These are phyloP conservation scores for Phalanger gymnotis DNA, from an alignment of 2,797 vertebrate genomes.

Conservation along the genomic window DNA sequence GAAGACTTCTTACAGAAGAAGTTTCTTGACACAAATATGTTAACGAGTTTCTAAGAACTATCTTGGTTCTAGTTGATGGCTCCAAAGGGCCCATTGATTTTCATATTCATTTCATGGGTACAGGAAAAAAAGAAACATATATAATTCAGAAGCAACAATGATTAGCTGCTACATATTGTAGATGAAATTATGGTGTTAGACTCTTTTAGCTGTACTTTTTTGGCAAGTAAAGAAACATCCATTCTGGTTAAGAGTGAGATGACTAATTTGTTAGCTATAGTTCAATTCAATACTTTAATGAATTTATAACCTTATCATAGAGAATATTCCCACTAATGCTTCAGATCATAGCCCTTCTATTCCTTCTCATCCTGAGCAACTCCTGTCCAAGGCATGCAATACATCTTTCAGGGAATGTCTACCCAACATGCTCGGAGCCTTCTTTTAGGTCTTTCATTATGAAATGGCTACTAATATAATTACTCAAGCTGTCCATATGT, in stretches of 20 bases:
- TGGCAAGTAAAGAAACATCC: neutral
- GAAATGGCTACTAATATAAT: neutral
- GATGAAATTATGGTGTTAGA: neutral
- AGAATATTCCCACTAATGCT: neutral
- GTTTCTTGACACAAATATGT: neutral
- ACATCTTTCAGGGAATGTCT: neutral
- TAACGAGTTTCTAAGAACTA: neutral
- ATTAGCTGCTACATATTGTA: neutral
- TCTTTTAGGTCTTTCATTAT: neutral
- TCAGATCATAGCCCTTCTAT: neutral
- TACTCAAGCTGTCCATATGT: neutral
- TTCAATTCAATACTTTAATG: neutral
- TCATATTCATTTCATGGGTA: neutral
- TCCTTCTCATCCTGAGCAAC: neutral
- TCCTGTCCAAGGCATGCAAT: neutral
- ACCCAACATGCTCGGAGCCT: neutral
- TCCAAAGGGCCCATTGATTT: neutral
- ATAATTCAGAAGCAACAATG: neutral
- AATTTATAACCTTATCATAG: neutral
- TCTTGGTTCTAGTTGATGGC: neutral
- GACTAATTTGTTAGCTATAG: neutral
- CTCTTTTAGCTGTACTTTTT: neutral
- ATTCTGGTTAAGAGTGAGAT: neutral
- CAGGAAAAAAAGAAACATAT: neutral
- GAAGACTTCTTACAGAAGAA: neutral